Evolutionary conservation across 1,140 invertebrate species (phyloP), one percentile per base, ranked within the genome.

Genomic region (Apis laboriosa): DNA sequence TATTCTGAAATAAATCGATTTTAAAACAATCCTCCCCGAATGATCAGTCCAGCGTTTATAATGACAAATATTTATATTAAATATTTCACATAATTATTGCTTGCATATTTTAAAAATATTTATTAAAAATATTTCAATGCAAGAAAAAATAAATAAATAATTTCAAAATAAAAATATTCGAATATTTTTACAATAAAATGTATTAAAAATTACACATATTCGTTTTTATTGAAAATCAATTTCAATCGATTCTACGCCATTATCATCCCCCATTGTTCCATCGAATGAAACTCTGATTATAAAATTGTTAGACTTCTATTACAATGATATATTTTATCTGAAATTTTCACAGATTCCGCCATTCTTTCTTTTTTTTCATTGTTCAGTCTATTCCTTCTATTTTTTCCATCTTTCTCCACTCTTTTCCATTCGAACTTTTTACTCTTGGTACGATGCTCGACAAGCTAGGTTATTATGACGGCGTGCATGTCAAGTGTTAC

Each of bases 211-310:
- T 61, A 58, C 1, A 12, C 19, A 55, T n/a, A 24, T n/a, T 24
- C 56, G 24, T 12, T 60, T 24, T 72, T 24, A 17, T 17, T 17
- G 24, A 56, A 56, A 15, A 9, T 15, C 43, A 49, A 67, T 58
- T 34, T 34, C 21, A 17, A 61, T 61, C 34, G 72, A 61, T n/a
- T 24, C 55, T n/a, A 13, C 34, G 56, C 51, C 34, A 61, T 74
- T 74, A 74, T 9, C 56, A 49, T 74, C 34, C 19, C 34, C 72
- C 28, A 74, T 74, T 74, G 58, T 74, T 74, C 56, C 34, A 1
- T 61, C 34, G 56, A 74, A 61, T 49, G 58, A 60, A 74, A 19
- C 58, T 49, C 56, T 61, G 34, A 74, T 74, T 80, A 73, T 64
- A 80, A 60, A 71, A 79, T 71, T 71, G 5, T 49, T 9, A 9